Percentiles rank a stretch among this genome's conserved stretches.
Evolutionary conservation across 2,113 vertebrate species (phyloP).

Genomic region (Noturus placidus): DNA sequence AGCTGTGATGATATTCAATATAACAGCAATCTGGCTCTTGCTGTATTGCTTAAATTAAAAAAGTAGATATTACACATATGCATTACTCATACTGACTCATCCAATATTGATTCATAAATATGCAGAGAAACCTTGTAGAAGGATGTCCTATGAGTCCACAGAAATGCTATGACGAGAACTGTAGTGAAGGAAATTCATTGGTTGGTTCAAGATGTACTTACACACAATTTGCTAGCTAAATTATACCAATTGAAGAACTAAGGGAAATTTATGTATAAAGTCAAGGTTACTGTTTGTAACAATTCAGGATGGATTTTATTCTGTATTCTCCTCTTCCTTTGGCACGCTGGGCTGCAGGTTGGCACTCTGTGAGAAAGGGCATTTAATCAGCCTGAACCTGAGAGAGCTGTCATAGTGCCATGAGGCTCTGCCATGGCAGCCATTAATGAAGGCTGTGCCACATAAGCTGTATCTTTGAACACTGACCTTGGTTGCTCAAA

Average conservation of each 20-base stretch:
- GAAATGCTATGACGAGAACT: background rate
- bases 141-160: background rate
- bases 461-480: slow-evolving; percentile 42
- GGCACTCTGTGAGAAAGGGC: slow-evolving; percentile 31
- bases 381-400: slow-evolving; percentile 50
- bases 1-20: background rate
- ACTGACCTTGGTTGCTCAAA: slow-evolving; percentile 28
- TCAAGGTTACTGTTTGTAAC: slow-evolving; percentile 28
- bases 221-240: background rate
- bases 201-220: background rate
- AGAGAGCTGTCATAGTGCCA: slow-evolving; percentile 45
- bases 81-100: background rate
- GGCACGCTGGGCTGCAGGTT: slow-evolving; percentile 36
- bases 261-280: background rate
- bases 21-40: background rate
- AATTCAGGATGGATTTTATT: background rate
- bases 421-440: slow-evolving; percentile 31
- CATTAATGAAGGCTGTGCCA: slow-evolving; percentile 39
- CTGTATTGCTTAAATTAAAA: background rate
- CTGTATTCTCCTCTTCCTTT: slow-evolving; percentile 1
- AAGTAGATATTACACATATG: too few relatives aligned
- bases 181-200: background rate
- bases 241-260: background rate
- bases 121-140: background rate
- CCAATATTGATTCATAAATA: background rate